Evolutionary conservation across 2,888 invertebrate genomes (phyloP), one percentile per base, ranked within the genome.

Genomic region (Drosophila pseudotakahashii): DNA sequence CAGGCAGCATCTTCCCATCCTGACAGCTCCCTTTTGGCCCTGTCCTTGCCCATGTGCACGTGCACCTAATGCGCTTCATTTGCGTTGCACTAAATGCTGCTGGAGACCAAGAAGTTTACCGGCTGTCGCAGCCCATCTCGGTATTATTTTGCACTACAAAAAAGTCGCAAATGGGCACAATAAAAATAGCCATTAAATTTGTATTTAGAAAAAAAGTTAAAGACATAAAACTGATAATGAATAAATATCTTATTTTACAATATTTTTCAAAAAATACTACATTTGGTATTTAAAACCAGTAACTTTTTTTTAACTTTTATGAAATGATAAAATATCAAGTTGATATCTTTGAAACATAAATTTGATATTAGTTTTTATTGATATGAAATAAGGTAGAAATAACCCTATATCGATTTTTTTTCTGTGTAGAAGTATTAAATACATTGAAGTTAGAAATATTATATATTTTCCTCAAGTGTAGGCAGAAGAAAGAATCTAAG

Each of bases 11-110:
- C 23, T 9, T 13, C 14, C 54, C 63, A 42, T 19, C 42, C 42
- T 42, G 42, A 42, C 42, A 23, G 42, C 42, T 42, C 42, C 16
- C 42, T 16, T 19, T 42, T 42, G 19, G 11, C 11, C 37, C 37
- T 61, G 37, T 59, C 59, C 73, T 55, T 63, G 72, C 53, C 53
- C 71, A 48, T 48, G 73, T 73, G 75, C 81, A 83, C 71, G 69
- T 87, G 73, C 88, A 84, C 82, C 70, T 88, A 88, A 83, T 83
- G 89, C 87, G 89, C 82, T 89, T 83, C 82, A 83, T 89, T 83
- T 89, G 88, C 88, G 76, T 78, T 89, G 84, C 84, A 86, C 80
- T 88, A 86, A 88, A 82, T 86, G 79, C 63, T 67, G 42, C 30
- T 23, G 51, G 45, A 39, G 19, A 14, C 37, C 26, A 48, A 32